Conservation (phyloP, 2,797 vertebrate genomes). For the Ptychadena robeensis region DNA sequence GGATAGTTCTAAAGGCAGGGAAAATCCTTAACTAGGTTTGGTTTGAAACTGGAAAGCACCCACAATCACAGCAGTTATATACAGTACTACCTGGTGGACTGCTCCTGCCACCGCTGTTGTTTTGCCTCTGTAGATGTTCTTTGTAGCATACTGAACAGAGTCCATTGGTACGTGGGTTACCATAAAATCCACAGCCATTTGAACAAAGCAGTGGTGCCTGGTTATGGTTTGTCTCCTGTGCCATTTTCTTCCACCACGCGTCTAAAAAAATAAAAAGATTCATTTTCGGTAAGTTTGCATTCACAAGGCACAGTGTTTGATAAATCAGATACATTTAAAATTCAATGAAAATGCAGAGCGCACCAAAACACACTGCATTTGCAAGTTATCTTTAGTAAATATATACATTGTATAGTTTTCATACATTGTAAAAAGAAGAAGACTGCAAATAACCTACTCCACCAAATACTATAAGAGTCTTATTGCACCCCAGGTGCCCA, state of each 20-base stretch:
- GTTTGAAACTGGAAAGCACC: too few species aligned
- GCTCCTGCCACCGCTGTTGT: constrained; percentile 80
- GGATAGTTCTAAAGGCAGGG: background rate
- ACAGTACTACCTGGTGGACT: constrained; percentile 79
- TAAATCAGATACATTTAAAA: background rate
- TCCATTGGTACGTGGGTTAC: constrained; percentile 85
- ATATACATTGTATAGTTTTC: too few species aligned
- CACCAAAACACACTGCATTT: too few species aligned
- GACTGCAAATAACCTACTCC: too few species aligned
- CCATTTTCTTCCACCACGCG: constrained; percentile 81
- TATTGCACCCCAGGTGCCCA: too few species aligned
- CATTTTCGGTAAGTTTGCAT: background rate
- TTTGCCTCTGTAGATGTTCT: constrained; percentile 87
- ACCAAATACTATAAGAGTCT: too few species aligned
- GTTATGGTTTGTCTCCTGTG: constrained; percentile 89
- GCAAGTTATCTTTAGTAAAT: too few species aligned
- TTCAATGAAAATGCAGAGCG: too few species aligned
- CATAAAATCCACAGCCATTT: constrained; percentile 89
- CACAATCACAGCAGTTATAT: background rate
- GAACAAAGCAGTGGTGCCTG: constrained; percentile 87
- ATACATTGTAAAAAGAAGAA: too few species aligned
- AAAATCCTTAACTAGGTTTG: background rate
- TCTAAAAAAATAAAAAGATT: constrained; percentile 67
- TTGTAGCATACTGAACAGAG: constrained; percentile 91
- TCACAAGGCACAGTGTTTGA: too few species aligned